These are phyloP conservation scores for Theristicus caerulescens DNA, from an alignment of 2,113 vertebrate genomes.

Conservation along the genomic window DNA sequence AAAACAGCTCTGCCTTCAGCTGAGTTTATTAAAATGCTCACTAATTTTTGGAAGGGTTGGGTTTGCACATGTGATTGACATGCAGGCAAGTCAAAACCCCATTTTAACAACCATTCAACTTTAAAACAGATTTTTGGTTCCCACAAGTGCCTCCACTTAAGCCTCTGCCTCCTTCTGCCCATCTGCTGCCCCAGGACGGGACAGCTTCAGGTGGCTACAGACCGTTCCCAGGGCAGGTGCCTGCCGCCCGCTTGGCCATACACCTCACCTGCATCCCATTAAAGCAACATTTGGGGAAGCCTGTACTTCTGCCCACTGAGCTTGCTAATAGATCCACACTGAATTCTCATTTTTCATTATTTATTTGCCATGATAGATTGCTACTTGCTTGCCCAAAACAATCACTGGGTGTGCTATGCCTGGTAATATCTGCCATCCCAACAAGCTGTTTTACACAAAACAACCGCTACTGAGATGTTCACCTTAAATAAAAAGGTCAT, in stretches of 20 bases:
- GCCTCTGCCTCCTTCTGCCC: neutral
- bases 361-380: constrained; percentile 37
- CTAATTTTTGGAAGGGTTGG: neutral
- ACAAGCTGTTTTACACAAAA: constrained; percentile 10
- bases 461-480: neutral
- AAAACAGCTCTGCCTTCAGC: neutral
- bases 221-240: neutral
- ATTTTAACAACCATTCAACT: neutral
- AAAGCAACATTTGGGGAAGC: neutral
- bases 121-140: neutral
- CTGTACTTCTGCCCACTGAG: neutral
- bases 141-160: neutral
- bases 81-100: neutral
- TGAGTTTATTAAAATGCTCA: neutral
- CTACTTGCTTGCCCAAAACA: neutral
- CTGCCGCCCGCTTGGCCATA: neutral
- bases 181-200: neutral
- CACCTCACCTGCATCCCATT: neutral
- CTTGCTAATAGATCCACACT: neutral
- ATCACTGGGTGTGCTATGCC: neutral
- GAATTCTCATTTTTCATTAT: neutral
- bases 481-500: neutral
- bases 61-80: neutral
- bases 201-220: neutral
- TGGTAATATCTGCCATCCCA: neutral